Evolutionary conservation across 2,797 vertebrate genomes (phyloP), one percentile per base, ranked within the genome.

Genomic region (Betta splendens): DNA sequence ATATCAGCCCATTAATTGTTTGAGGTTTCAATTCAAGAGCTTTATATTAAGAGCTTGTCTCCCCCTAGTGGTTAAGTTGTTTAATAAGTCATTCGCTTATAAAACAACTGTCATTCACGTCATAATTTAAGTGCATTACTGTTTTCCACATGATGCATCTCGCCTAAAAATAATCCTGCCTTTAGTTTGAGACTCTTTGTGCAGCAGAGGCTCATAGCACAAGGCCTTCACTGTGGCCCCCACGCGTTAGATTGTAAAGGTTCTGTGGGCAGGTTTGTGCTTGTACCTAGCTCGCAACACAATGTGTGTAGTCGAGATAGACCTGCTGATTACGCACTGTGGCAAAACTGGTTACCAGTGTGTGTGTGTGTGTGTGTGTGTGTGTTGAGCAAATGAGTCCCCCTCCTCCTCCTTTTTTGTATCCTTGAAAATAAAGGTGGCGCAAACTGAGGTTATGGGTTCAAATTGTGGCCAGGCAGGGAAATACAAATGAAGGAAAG

Each of bases 211-310:
- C 64, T 63, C 44, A 18, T 56, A 55, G 40, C 39, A 26, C 1
- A 9, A 22, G 65, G 75, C 50, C 58, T 81, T 37, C n/a, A 5
- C 70, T 9, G 15, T 79, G 69, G 80, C 73, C 81, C 61, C 57
- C 53, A 16, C 49, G 17, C 52, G 63, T 66, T 35, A 29, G 66
- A 73, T 72, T 59, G 73, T 64, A 83, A 64, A 72, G 66, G 75
- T 78, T 74, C 77, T 58, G 37, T 1, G 36, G 84, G 70, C 83
- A 82, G 73, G 88, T 85, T 73, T 29, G 50, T 74, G 61, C 84
- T 53, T 78, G 85, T 72, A 63, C 68, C 69, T 72, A 38, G 48
- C 72, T 72, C 49, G 43, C 51, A 75, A 71, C 54, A 57, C 58
- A 63, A 26, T 76, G 57, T 58, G 44, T 16, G 15, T 12, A 25